These are phyloP conservation scores for Melanostoma mellinum DNA, from an alignment of 2,888 invertebrate species.

Conservation along the genomic window DNA sequence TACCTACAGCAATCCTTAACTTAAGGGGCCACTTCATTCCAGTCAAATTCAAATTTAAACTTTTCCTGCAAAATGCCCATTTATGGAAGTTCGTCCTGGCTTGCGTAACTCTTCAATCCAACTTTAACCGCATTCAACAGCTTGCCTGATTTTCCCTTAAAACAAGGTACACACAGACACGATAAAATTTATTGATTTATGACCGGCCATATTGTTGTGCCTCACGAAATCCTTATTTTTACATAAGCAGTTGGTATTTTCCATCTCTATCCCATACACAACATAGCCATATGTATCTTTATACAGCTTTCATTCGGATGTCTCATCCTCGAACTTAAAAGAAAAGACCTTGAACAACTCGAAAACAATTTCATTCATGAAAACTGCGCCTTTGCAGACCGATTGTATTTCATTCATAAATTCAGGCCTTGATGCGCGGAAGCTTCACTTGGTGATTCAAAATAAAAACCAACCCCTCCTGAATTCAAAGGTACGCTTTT, in stretches of 20 bases:
- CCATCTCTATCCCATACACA: slow-evolving; percentile 5
- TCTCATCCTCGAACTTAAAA: slow-evolving; percentile 1
- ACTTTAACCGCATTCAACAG: slow-evolving; percentile 63
- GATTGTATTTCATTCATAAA: slow-evolving; percentile 62
- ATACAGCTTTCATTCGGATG: slow-evolving; percentile 30
- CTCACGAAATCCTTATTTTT: slow-evolving; percentile 46
- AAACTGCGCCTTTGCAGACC: slow-evolving; percentile 51
- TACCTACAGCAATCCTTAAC: neutral
- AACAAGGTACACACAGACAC: slow-evolving; percentile 29
- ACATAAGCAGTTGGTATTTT: slow-evolving; percentile 23
- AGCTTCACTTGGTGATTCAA: slow-evolving; percentile 5
- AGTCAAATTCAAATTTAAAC: neutral
- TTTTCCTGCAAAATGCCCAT: neutral
- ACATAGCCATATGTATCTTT: slow-evolving; percentile 9
- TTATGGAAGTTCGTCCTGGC: neutral
- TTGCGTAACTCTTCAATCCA: slow-evolving; percentile 61
- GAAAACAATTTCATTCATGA: slow-evolving; percentile 63
- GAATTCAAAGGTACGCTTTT: slow-evolving; percentile 1
- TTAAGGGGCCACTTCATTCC: neutral
- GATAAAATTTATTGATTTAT: slow-evolving; percentile 64
- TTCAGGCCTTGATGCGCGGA: slow-evolving; percentile 32
- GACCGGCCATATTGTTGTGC: slow-evolving; percentile 62
- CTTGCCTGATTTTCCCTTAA: slow-evolving; percentile 41
- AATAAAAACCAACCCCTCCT: slow-evolving; percentile 17
- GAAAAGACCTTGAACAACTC: slow-evolving; percentile 53